A percentile compares a stretch with the other conserved stretches of the same genome.
phyloP scores from a whole-genome alignment of 1,140 invertebrate species.

The Drosophila burlai region DNA sequence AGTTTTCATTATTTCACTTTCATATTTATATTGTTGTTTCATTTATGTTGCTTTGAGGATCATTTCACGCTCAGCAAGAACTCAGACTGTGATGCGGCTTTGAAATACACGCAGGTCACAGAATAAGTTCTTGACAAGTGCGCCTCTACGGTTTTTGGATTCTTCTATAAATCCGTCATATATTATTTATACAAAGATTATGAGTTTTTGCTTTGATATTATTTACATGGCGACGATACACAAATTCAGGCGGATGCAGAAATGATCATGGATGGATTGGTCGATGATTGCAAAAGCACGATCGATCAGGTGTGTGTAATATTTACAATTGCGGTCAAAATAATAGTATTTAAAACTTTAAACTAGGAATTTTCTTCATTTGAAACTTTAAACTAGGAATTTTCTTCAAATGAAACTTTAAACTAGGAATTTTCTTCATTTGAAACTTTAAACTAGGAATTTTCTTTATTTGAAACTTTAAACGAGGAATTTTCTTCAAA shows the following conservation, averaged over 20 bases:
- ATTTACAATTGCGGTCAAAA: constrained; percentile 8
- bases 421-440: no score
- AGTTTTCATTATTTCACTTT: background rate
- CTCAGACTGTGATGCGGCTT: constrained; percentile 96
- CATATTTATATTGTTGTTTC: background rate
- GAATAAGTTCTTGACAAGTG: constrained; percentile 90
- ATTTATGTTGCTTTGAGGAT: constrained; percentile 55
- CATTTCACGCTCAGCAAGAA: constrained; percentile 90
- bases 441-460: no score
- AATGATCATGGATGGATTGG: constrained; percentile 23
- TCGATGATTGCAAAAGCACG: constrained; percentile 7
- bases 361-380: no score
- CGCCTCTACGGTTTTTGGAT: constrained; percentile 58
- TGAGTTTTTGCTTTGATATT: constrained; percentile 3
- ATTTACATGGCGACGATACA: constrained; percentile 44
- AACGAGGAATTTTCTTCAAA: no score
- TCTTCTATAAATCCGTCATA: background rate
- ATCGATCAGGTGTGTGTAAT: background rate
- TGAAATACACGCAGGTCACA: constrained; percentile 90
- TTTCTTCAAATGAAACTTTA: no score
- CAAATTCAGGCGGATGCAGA: constrained; percentile 2
- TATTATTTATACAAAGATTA: background rate
- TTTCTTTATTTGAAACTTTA: no score
- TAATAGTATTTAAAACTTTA: background rate
- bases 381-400: background rate